Base-by-base conservation (phyloP, 2,888 invertebrate species). In the Anthophora plumipes region DNA sequence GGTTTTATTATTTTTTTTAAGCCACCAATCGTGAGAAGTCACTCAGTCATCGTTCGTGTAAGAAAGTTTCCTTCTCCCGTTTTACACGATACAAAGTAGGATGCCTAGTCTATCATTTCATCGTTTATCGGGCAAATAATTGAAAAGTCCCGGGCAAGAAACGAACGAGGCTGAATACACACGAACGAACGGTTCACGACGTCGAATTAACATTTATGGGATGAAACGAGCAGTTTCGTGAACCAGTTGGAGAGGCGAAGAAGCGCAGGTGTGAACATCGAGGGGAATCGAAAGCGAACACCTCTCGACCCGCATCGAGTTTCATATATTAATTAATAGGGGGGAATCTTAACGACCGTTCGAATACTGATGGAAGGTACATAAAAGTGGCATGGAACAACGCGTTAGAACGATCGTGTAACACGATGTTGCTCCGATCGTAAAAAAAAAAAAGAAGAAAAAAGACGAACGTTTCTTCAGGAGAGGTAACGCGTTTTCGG, bases 291-390 rank as follows among this genome's bases (percentile, higher is more conserved):
- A 72, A 37, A 66, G 39, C 31, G 55, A 72, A 57, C 61, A 46
- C 64, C 43, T 55, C 43, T 55, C 66, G 43, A 48, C 57, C 25
- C 60, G 70, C n/a, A 61, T 73, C 57, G 48, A 39, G 39, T 73
- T 73, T 57, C 73, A 43, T 48, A 39, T 67, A 67, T 59, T 67
- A 63, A 71, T 71, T 71, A 57, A 57, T 48, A 25, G n/a, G 25
- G 48, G 31, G 20, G 66, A 57, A 57, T 66, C 39, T 48, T 73
- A 73, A 73, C 48, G 73, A 73, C 11, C 39, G n/a, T 25, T 63
- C 20, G 52, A 46, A 48, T 54, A 37, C 20, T 48, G 31, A 20
- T n/a, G 14, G 11, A 31, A 14, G 11, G 48, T 6, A 22, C 12
- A 50, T 68, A 39, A 39, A 60, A 25, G 31, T 11, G n/a, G 41